These are phyloP conservation scores for Jaculus jaculus DNA, from an alignment of 2,113 vertebrate species.

Conservation along the genomic window DNA sequence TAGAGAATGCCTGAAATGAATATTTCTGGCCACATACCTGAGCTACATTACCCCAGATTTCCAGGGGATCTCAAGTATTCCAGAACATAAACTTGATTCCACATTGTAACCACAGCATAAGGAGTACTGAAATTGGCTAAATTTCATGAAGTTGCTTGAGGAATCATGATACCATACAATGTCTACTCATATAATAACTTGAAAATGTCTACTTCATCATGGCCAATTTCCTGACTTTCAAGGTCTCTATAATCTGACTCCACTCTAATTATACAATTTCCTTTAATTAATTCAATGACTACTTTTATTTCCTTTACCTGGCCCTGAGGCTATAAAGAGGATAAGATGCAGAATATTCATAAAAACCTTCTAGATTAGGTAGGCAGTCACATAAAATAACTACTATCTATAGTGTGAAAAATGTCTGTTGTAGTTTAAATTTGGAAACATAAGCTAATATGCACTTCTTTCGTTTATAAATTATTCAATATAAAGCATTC, in stretches of 20 bases:
- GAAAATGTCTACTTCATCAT: neutral
- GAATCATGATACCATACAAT: neutral
- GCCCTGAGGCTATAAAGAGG: neutral
- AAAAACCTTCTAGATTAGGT: neutral
- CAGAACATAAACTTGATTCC: neutral
- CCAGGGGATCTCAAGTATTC: neutral
- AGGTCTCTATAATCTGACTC: neutral
- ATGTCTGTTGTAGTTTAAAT: neutral
- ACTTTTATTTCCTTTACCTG: constrained; percentile 20
- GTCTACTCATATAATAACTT: neutral
- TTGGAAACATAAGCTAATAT: neutral
- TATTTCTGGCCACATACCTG: neutral
- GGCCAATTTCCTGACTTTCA: neutral
- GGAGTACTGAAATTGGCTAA: constrained; percentile 12
- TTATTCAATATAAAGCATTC: neutral
- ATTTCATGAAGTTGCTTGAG: neutral
- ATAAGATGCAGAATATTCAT: neutral
- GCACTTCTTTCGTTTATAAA: neutral
- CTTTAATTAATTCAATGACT: neutral
- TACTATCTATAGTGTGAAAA: neutral
- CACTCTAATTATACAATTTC: neutral
- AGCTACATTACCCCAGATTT: neutral
- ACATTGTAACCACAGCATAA: neutral
- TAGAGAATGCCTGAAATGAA: neutral
- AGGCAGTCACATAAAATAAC: neutral